Evolutionary conservation across 2,888 invertebrate genomes (phyloP), one percentile per base, ranked within the genome.

Genomic region (Sarcophaga rosellei): DNA sequence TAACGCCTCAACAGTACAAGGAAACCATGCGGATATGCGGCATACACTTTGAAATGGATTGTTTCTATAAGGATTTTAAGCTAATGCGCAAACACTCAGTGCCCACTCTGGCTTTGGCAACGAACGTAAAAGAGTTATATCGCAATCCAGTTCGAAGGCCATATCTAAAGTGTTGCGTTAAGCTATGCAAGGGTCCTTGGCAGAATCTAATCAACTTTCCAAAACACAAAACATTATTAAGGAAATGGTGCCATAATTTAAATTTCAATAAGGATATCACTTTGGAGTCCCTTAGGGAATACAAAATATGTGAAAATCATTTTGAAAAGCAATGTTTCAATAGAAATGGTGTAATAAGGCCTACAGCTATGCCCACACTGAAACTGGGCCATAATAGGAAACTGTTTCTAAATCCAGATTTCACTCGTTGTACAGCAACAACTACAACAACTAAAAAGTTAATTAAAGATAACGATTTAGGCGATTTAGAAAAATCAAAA

Each of bases 211-310:
- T 59, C 12, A 68, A 53, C 21, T 86, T 86, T 5, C 86, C 86
- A 8, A 86, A 84, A 20, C 61, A 86, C 10, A 86, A 84, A 53
- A 81, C 25, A 8, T 21, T 88, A 3, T 47, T 90, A 47, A 87
- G 90, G 11, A 91, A 90, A 62, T 91, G 91, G 91, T 86, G 89
- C 82, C 89, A 91, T 17, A 91, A 91, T 70, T 90, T 91, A 0
- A 89, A 90, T n/a, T 3, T 86, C 1, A 25, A 65, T 12, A 70
- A 76, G n/a, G 88, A 83, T 57, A 20, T 65, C 4, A 53, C 77
- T 10, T 8, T 74, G 8, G 79, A 86, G 17, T 70, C 87, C 0
- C 25, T 76, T 17, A 79, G 53, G 15, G 65, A 87, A 20, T 85
- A 89, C 45, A 90, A 89, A 20, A 86, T 91, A n/a, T 91, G 91